phyloP scores from a whole-genome alignment of 2,797 vertebrate species.

The Danio jaintianensis region DNA sequence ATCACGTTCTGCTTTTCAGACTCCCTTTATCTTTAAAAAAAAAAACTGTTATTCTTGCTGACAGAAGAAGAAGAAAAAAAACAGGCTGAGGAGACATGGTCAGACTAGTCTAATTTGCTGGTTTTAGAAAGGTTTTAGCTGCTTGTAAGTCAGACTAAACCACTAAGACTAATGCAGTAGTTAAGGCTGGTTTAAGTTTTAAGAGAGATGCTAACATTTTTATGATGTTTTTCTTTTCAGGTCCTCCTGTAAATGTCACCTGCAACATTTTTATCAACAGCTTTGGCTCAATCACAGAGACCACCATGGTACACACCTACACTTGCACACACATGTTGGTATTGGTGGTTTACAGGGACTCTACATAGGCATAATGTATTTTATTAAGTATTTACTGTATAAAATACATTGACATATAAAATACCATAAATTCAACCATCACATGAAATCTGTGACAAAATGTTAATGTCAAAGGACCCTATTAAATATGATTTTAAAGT shows the following conservation, averaged over 20 bases:
- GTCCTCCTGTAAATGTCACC: slow-evolving; percentile 93
- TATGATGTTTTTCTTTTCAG: slow-evolving; percentile 72
- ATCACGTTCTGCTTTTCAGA: neutral
- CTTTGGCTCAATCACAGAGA: slow-evolving; percentile 94
- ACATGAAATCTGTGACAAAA: too few relatives aligned
- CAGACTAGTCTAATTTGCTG: neutral
- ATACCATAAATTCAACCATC: too few relatives aligned
- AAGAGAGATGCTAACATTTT: slow-evolving; percentile 29
- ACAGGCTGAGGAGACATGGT: neutral
- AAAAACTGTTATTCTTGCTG: neutral
- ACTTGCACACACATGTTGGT: neutral
- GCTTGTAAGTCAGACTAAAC: neutral
- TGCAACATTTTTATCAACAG: slow-evolving; percentile 99
- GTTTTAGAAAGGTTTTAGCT: neutral
- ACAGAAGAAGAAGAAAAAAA: neutral
- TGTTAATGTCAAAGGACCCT: too few relatives aligned
- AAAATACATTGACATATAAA: too few relatives aligned
- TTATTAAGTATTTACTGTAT: too few relatives aligned
- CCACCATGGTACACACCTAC: slow-evolving; percentile 89
- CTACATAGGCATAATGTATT: too few relatives aligned
- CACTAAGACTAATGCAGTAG: neutral
- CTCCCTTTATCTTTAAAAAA: neutral
- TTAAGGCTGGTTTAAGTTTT: neutral
- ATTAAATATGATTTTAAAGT: too few relatives aligned
- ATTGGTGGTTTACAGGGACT: too few relatives aligned